phyloP scores from a whole-genome alignment of 1,140 invertebrate species.

The Pseudomyrmex concolor region DNA sequence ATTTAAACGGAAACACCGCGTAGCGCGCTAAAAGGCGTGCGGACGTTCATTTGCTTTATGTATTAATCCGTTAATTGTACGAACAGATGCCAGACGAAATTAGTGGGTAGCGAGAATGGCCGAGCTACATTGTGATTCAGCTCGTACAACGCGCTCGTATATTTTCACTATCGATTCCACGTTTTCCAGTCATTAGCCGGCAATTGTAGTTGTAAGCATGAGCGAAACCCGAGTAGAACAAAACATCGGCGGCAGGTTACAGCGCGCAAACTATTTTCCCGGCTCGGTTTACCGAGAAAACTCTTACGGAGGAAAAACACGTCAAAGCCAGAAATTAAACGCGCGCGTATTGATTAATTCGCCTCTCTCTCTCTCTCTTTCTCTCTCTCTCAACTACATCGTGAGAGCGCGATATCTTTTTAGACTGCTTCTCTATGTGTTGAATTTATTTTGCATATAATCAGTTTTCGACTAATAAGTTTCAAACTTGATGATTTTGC shows the following conservation, averaged over 20 bases:
- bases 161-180: constrained; percentile 61
- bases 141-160: constrained; percentile 10
- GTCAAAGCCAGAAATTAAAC: constrained; percentile 46
- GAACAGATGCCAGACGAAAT: constrained; percentile 46
- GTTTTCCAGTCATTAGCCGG: constrained; percentile 60
- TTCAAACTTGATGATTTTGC: neutral
- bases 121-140: constrained; percentile 44
- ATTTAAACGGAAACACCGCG: neutral
- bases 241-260: constrained; percentile 25
- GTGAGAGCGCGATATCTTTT: too few species aligned
- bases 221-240: constrained; percentile 27
- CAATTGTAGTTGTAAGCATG: constrained; percentile 60
- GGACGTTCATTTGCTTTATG: constrained; percentile 22
- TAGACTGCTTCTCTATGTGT: neutral
- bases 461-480: neutral
- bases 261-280: constrained; percentile 32
- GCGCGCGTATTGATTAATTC: too few species aligned
- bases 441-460: neutral
- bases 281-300: constrained; percentile 22
- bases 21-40: neutral
- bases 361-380: too few species aligned
- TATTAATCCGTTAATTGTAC: constrained; percentile 39
- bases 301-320: constrained; percentile 24
- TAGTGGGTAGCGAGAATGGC: constrained; percentile 35
- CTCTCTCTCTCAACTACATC: too few species aligned